Conservation (phyloP, 2,888 invertebrate species). For the Rhagonycha fulva region DNA sequence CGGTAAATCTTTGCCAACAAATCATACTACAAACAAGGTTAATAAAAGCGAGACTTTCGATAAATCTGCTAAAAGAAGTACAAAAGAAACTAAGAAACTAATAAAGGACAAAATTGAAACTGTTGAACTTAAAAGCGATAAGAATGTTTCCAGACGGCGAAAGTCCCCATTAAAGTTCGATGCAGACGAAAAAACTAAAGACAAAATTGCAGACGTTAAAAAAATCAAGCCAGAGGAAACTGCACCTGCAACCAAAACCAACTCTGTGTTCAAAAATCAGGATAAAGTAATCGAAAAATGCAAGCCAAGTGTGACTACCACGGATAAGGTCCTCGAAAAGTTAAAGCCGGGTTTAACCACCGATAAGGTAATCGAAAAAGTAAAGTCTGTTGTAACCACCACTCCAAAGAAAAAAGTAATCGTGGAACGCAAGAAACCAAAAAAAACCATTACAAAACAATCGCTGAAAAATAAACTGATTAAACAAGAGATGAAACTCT, state of each 20-base stretch:
- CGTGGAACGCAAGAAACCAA: slow-evolving; percentile 20
- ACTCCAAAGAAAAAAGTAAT: slow-evolving; percentile 25
- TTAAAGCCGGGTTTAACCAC: neutral
- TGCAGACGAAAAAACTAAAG: slow-evolving; percentile 22
- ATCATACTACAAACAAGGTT: slow-evolving; percentile 11
- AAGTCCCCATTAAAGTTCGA: slow-evolving; percentile 26
- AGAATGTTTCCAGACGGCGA: slow-evolving; percentile 19
- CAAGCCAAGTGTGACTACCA: slow-evolving; percentile 7
- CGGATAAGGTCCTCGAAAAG: too few species aligned
- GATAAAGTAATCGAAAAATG: slow-evolving; percentile 19
- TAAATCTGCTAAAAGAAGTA: slow-evolving; percentile 11
- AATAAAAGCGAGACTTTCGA: slow-evolving; percentile 13
- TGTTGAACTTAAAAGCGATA: slow-evolving; percentile 15
- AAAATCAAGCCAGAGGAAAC: slow-evolving; percentile 20
- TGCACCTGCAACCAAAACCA: neutral
- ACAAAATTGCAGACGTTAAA: slow-evolving; percentile 26
- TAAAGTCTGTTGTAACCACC: slow-evolving; percentile 7
- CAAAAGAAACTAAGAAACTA: slow-evolving; percentile 12
- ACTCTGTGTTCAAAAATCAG: neutral
- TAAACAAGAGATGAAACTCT: slow-evolving; percentile 41
- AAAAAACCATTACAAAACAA: slow-evolving; percentile 25
- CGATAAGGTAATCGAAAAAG: slow-evolving; percentile 18
- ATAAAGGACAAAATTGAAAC: slow-evolving; percentile 13
- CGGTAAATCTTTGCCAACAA: slow-evolving; percentile 7
- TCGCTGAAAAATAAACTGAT: slow-evolving; percentile 35